Conservation (phyloP, 2,113 vertebrate genomes). For the Scytalopus superciliaris region DNA sequence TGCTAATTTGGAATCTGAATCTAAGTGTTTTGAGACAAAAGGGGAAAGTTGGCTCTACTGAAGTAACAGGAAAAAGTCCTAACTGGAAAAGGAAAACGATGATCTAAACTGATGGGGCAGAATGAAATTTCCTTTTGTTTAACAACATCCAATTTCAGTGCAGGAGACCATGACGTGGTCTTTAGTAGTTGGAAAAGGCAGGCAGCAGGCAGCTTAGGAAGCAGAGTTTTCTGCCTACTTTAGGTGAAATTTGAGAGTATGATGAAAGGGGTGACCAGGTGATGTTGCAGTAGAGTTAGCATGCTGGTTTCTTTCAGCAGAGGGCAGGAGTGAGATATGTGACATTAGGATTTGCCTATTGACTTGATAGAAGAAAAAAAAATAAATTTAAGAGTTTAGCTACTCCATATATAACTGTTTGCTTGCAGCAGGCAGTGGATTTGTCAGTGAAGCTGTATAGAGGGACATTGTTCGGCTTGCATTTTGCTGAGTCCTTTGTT, state of each 20-base stretch:
- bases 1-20: neutral
- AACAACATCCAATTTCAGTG: neutral
- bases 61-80: neutral
- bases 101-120: neutral
- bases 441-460: neutral
- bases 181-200: neutral
- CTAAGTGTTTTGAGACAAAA: neutral
- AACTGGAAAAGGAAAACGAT: fast-evolving
- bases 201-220: neutral
- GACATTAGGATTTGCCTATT: neutral
- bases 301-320: neutral
- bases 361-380: fast-evolving
- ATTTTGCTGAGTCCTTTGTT: neutral
- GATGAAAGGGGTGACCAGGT: neutral
- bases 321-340: neutral
- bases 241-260: neutral
- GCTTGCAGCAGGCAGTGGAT: neutral
- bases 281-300: neutral
- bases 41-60: neutral
- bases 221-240: neutral
- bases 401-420: neutral
- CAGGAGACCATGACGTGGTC: neutral
- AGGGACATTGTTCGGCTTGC: neutral
- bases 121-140: conserved; percentile 15
- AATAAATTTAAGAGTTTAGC: neutral